Evolutionary conservation across 2,888 invertebrate genomes (phyloP).

Genomic region (Drosophila nr. perissopoda): DNA sequence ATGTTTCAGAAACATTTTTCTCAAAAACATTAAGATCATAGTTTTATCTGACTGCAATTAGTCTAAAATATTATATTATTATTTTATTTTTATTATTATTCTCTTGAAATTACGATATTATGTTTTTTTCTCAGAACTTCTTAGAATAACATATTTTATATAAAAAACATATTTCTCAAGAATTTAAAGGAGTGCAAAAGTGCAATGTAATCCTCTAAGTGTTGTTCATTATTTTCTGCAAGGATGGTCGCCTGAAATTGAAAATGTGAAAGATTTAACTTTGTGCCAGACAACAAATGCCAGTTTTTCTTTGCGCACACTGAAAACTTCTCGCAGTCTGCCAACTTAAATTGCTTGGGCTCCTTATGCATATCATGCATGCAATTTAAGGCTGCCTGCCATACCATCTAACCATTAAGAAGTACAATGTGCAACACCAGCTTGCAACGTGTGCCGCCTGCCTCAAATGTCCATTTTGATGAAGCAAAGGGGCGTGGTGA

Average conservation of each 20-base stretch:
- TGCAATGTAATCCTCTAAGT: slow-evolving; percentile 33
- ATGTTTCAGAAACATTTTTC: neutral
- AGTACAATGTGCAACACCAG: slow-evolving; percentile 49
- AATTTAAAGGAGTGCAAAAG: slow-evolving; percentile 8
- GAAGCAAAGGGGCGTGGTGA: neutral
- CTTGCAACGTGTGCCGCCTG: slow-evolving; percentile 43
- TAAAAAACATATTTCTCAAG: too few species aligned
- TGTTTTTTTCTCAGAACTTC: too few species aligned
- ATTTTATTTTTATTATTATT: too few species aligned
- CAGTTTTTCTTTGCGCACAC: neutral
- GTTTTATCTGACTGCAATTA: neutral
- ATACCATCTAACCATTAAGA: slow-evolving; percentile 55
- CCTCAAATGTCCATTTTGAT: slow-evolving; percentile 26
- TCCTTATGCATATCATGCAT: slow-evolving; percentile 68
- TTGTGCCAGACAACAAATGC: slow-evolving; percentile 14
- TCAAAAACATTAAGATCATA: neutral
- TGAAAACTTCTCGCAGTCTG: neutral
- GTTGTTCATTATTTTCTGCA: slow-evolving; percentile 27
- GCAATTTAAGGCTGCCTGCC: slow-evolving; percentile 63
- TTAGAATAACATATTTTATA: too few species aligned
- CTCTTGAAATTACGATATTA: rapidly evolving
- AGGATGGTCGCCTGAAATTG: slow-evolving; percentile 5
- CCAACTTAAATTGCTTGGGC: slow-evolving; percentile 18
- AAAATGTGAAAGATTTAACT: slow-evolving; percentile 36
- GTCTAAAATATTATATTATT: neutral